Evolutionary conservation across 2,113 vertebrate genomes (phyloP).

Genomic region (Herpailurus yagouaroundi): DNA sequence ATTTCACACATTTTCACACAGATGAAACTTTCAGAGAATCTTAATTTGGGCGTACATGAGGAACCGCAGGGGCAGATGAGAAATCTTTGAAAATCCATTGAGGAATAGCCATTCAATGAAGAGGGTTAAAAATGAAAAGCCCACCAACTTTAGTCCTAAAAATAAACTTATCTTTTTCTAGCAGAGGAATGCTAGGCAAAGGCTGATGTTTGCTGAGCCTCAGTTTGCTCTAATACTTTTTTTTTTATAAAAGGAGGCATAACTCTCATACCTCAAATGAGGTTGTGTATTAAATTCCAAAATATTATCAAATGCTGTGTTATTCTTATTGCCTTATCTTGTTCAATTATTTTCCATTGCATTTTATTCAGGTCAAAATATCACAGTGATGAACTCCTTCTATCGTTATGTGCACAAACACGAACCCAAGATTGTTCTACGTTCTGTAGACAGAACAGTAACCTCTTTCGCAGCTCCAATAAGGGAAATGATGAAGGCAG

Average conservation of each 20-base stretch:
- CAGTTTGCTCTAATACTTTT: background rate
- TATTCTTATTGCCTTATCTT: background rate
- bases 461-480: background rate
- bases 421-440: background rate
- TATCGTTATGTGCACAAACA: background rate
- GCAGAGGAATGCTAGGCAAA: background rate
- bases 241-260: background rate
- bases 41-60: slow-evolving; percentile 55
- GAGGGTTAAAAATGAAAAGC: background rate
- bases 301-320: background rate
- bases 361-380: background rate
- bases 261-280: background rate
- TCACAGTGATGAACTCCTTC: background rate
- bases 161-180: background rate
- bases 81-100: background rate
- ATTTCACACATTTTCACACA: slow-evolving; percentile 19
- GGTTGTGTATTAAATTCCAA: background rate
- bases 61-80: background rate
- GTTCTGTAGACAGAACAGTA: background rate
- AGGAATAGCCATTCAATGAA: background rate
- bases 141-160: background rate
- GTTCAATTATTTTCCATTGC: background rate
- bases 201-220: background rate
- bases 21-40: background rate
- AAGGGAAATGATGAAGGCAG: background rate